Evolutionary conservation across 2,113 vertebrate genomes (phyloP), one percentile per base, ranked within the genome.

Genomic region (Tichodroma muraria): DNA sequence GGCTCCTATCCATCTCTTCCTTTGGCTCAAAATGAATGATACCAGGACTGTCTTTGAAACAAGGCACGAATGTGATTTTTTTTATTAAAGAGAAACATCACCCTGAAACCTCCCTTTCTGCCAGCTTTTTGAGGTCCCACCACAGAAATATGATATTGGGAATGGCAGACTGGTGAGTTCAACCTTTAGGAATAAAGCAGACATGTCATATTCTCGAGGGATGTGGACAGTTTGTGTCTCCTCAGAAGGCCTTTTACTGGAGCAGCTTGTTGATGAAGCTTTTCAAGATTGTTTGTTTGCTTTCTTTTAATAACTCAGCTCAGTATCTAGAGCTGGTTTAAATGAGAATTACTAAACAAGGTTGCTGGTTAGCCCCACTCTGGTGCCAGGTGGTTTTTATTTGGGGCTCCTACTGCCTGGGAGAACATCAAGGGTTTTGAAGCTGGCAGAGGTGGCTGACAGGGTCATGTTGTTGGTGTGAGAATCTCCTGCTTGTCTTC

Each of bases 1-100:
- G 98, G 98, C 98, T 94, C 64, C 68, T 93, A 56, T 97, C 98
- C 98, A 97, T 96, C 96, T 95, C 96, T 75, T 97, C 82, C 88
- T 88, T 83, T 90, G 90, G 93, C 97, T 97, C 97, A 83, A 95
- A 97, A 97, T 98, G 98, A 98, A 98, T 98, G 98, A 96, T 95
- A 92, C 96, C 96, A 91, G 73, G 90, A 92, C 94, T 95, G 96
- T 97, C 97, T 94, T 97, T 98, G 98, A 98, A 98, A 98, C 94
- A 96, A 97, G 97, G 91, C 88, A 93, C 97, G 98, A 98, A 98
- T 98, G 98, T 92, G 95, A 97, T 50, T n/a, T 64, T 44, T 95
- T 97, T 97, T 91, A 97, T 98, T 91, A 88, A 96, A 95, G 86
- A 94, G 95, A 95, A 97, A 87, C 96, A 95, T 96, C 97, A 88